Conservation (phyloP, 2,888 invertebrate species). For the Campoletis raptor region DNA sequence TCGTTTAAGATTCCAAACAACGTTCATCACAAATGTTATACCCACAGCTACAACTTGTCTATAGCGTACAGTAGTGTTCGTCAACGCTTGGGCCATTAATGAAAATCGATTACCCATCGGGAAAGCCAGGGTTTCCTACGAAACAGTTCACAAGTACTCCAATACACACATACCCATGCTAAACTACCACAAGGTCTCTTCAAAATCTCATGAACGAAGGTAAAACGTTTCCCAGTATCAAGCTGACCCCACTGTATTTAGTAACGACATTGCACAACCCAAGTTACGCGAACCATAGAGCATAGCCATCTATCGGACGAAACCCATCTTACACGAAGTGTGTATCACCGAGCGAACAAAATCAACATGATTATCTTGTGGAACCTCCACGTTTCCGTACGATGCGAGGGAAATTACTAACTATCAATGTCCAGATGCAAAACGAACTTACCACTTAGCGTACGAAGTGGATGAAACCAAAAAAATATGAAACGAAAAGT, state of each 20-base stretch:
- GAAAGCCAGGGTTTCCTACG: slow-evolving; percentile 56
- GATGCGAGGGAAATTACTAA: background rate
- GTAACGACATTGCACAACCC: background rate
- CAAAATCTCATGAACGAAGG: slow-evolving; percentile 73
- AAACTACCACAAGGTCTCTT: slow-evolving; percentile 64
- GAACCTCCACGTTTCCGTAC: background rate
- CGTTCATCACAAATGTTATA: background rate
- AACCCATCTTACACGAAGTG: background rate
- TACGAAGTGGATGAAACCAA: background rate
- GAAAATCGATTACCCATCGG: slow-evolving; percentile 80
- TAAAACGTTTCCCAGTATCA: slow-evolving; percentile 10
- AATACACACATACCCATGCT: slow-evolving; percentile 17
- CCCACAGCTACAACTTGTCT: slow-evolving; percentile 19
- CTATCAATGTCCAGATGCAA: background rate
- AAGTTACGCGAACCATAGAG: background rate
- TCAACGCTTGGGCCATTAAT: slow-evolving; percentile 74
- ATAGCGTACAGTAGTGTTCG: slow-evolving; percentile 46
- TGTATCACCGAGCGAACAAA: background rate
- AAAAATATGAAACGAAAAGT: background rate
- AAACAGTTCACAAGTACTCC: slow-evolving; percentile 10
- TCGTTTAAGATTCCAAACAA: slow-evolving; percentile 30
- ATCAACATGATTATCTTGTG: background rate
- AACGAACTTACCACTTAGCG: background rate
- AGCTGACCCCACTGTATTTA: background rate
- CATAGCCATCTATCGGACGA: background rate